phyloP scores from a whole-genome alignment of 2,888 invertebrate species.

The Lasioglossum zephyrum region DNA sequence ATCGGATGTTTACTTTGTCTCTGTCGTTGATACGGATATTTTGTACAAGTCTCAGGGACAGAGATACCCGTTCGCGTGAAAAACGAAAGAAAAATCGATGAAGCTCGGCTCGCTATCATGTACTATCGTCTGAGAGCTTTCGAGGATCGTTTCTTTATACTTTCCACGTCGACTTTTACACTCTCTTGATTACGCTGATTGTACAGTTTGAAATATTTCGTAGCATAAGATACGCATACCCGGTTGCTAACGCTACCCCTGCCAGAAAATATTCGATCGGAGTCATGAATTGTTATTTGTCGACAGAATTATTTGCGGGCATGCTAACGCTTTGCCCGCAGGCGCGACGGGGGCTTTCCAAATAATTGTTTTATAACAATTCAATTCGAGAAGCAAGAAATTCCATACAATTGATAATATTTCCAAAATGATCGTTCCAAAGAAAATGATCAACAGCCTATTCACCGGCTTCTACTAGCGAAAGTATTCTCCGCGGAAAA shows the following conservation, averaged over 20 bases:
- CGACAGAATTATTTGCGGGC: neutral
- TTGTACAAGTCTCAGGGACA: conserved; percentile 17
- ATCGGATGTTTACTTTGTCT: conserved; percentile 36
- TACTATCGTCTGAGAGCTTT: conserved; percentile 38
- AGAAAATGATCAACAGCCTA: neutral
- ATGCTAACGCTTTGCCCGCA: neutral
- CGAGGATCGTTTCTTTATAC: conserved; percentile 18
- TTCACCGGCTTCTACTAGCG: neutral
- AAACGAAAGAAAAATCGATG: neutral
- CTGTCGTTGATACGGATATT: conserved; percentile 39
- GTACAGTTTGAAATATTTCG: conserved; percentile 11
- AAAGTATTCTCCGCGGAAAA: neutral
- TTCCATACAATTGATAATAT: neutral
- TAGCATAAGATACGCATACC: neutral
- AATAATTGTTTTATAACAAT: neutral
- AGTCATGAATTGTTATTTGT: neutral
- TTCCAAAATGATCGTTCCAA: neutral
- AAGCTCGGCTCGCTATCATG: conserved; percentile 26
- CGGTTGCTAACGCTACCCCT: neutral
- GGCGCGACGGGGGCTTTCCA: neutral
- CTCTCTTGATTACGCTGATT: conserved; percentile 2
- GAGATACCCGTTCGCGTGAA: neutral
- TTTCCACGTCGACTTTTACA: conserved; percentile 16
- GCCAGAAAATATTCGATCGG: conserved; percentile 1
- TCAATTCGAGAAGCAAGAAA: neutral